Percentiles rank a stretch among this genome's conserved stretches.
Conservation (phyloP, 2,888 invertebrate genomes). For the Onthophagus sagittarius region DNA sequence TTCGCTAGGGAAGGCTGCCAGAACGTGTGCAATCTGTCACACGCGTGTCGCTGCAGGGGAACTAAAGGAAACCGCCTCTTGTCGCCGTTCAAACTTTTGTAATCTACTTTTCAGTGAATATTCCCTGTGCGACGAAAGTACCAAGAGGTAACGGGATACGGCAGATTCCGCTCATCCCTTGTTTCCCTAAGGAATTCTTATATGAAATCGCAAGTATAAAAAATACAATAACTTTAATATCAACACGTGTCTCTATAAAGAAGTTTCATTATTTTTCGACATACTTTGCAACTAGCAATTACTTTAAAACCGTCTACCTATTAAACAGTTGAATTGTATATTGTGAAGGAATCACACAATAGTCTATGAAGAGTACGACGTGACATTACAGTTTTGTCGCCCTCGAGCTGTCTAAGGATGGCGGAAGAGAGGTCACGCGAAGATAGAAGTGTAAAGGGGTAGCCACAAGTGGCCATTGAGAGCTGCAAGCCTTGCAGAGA, state of each 20-base stretch:
- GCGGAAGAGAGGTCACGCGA: constrained; percentile 28
- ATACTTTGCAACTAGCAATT: too few relatives aligned
- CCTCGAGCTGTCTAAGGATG: constrained; percentile 18
- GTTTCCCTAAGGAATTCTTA: not conserved
- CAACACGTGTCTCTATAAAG: too few relatives aligned
- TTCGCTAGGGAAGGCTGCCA: constrained; percentile 33
- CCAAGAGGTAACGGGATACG: not conserved
- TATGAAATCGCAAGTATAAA: too few relatives aligned
- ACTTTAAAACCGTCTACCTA: too few relatives aligned
- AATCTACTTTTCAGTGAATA: constrained; percentile 21
- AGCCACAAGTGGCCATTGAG: constrained; percentile 48
- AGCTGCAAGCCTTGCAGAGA: constrained; percentile 42
- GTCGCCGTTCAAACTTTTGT: constrained; percentile 18
- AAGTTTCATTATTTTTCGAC: too few relatives aligned
- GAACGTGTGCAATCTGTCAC: constrained; percentile 37
- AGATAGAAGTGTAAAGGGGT: constrained; percentile 35
- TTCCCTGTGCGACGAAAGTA: constrained; percentile 8
- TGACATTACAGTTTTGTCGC: constrained; percentile 29
- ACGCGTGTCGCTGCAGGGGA: constrained; percentile 11
- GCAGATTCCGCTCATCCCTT: not conserved
- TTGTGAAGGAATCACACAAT: too few relatives aligned
- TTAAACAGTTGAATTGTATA: not conserved
- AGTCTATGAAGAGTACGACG: constrained; percentile 20
- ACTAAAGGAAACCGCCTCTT: constrained; percentile 13
- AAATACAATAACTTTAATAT: too few relatives aligned